Percentiles rank a stretch among this genome's conserved stretches.
phyloP scores from a whole-genome alignment of 2,113 vertebrate species.

The Lycocorax pyrrhopterus region DNA sequence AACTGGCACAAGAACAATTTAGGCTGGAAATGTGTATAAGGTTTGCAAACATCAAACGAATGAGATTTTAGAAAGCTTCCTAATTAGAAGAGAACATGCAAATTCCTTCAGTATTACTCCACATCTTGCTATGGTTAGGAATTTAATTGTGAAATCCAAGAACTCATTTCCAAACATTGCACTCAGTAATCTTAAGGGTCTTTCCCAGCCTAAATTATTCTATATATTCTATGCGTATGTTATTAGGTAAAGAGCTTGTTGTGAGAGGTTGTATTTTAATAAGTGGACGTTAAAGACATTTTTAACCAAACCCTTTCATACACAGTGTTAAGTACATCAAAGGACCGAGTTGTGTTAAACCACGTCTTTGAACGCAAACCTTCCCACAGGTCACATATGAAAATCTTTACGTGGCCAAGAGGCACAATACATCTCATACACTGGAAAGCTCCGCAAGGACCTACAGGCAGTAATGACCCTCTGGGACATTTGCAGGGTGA shows the following conservation, averaged over 20 bases:
- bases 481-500: background rate
- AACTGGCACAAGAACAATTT: background rate
- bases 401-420: background rate
- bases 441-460: background rate
- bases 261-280: background rate
- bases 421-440: fast-evolving
- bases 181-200: background rate
- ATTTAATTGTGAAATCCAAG: background rate
- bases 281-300: background rate
- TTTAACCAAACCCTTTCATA: background rate
- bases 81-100: background rate
- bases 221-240: background rate
- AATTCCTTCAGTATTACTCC: background rate
- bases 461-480: background rate
- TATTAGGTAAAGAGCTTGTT: background rate
- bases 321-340: background rate
- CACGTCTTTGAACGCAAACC: background rate
- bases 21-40: background rate
- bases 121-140: background rate
- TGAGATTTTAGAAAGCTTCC: background rate
- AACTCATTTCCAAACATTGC: background rate
- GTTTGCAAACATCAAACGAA: background rate
- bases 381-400: background rate
- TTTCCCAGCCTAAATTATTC: background rate
- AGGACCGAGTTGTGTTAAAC: background rate